phyloP scores from a whole-genome alignment of 2,888 invertebrate genomes.

The Cephonodes hylas region DNA sequence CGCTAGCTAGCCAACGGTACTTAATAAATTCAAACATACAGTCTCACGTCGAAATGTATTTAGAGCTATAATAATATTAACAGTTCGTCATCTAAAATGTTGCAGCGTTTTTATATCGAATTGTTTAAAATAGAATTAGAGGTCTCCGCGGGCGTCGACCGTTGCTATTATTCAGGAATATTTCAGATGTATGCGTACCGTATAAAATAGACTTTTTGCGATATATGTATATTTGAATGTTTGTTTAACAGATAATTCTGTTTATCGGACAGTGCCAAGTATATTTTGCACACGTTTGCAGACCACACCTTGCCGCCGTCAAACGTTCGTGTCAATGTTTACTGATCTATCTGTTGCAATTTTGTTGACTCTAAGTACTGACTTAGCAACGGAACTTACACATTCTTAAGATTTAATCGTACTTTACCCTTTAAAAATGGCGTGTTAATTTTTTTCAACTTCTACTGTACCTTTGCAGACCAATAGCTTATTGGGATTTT shows the following conservation, averaged over 20 bases:
- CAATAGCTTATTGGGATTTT: neutral
- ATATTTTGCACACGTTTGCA: conserved; percentile 33
- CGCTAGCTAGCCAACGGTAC: neutral
- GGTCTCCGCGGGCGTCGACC: neutral
- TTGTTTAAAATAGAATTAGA: neutral
- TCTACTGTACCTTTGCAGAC: neutral
- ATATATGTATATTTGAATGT: conserved; percentile 18
- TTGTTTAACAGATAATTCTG: conserved; percentile 29
- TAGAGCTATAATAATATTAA: neutral
- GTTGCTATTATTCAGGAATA: neutral
- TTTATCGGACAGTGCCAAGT: conserved; percentile 44
- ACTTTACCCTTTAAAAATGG: neutral
- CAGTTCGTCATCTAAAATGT: neutral
- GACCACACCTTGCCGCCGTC: conserved; percentile 36
- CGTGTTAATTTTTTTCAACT: neutral
- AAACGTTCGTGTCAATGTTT: conserved; percentile 25
- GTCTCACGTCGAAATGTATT: neutral
- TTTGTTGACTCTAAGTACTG: neutral
- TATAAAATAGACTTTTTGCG: neutral
- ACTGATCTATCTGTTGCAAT: neutral
- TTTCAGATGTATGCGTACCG: neutral
- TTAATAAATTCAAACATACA: neutral
- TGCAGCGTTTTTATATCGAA: neutral
- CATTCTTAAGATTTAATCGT: neutral
- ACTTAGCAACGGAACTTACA: neutral